A percentile compares a stretch with the other conserved stretches of the same genome.
Conservation (phyloP, 2,113 vertebrate species). For the Ranitomeya variabilis region DNA sequence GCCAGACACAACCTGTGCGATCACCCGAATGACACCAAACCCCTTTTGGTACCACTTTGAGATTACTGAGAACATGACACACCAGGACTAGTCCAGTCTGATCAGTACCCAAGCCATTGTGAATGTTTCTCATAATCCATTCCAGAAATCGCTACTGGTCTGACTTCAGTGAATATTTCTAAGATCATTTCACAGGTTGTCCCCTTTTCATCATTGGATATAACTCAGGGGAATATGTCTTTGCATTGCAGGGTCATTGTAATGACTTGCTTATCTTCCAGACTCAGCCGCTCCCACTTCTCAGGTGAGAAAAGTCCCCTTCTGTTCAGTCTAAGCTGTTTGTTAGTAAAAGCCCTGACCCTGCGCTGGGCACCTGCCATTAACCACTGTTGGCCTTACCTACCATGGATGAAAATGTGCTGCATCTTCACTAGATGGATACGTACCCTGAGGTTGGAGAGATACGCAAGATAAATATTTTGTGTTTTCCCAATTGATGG, state of each 20-base stretch:
- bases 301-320: constrained; percentile 75
- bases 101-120: not conserved
- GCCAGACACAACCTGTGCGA: no score
- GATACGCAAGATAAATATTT: not conserved
- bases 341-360: no score
- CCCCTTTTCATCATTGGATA: not conserved
- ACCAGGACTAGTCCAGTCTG: not conserved
- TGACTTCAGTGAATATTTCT: not conserved
- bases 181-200: not conserved
- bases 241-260: constrained; percentile 76
- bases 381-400: no score
- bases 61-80: no score
- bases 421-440: no score
- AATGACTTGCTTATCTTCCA: constrained; percentile 93
- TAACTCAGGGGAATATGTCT: not conserved
- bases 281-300: constrained; percentile 86
- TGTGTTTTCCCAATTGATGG: not conserved
- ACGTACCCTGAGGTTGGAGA: no score
- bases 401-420: no score
- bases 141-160: not conserved
- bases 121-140: not conserved
- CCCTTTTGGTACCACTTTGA: no score
- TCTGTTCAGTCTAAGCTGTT: no score
- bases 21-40: no score
- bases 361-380: no score